Base-by-base conservation (phyloP, 2,888 invertebrate species). In the Apoda limacodes region DNA sequence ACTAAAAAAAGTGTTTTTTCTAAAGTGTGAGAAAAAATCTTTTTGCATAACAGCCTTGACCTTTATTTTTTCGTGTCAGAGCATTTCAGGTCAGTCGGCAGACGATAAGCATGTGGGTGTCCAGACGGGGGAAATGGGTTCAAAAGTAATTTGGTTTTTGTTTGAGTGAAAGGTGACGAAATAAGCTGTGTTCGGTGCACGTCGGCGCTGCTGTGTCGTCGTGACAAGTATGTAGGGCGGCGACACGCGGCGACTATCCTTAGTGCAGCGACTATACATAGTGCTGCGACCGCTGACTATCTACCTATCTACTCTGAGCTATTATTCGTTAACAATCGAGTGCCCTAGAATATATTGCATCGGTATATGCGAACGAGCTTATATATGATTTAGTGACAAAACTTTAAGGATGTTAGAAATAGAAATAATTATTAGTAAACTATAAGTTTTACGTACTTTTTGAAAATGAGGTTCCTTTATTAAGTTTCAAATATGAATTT, bases 191-290 rank as follows among this genome's bases (percentile, higher is more conserved):
- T n/a, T n/a, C n/a, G n/a, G n/a, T n/a, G n/a, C n/a, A n/a, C n/a
- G n/a, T 58, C 58, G 55, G 57, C n/a, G n/a, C 48, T 44, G 55
- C 46, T 50, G 50, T 40, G 40, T 37, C 57, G 57, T 46, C 52
- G 57, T 55, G 54, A 54, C 59, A 53, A 55, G 52, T 63, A 71
- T 68, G 64, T 70, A 60, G 72, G 67, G 54, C 70, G 61, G 55
- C 52, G 62, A 66, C 39, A 43, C 37, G 43, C 46, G 40, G 35
- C 34, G n/a, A n/a, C n/a, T n/a, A n/a, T n/a, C n/a, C n/a, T n/a
- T n/a, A n/a, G 62, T 68, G 62, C 55, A 60, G 42, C 52, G 59
- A 53, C 69, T 71, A 69, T 69, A 63, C 69, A 71, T 68, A 70
- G 68, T 68, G 59, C 45, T 41, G 39, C 43, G 36, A 35, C 36